A percentile compares a stretch with the other conserved stretches of the same genome.
Conservation (phyloP, 2,797 vertebrate species). For the Enoplosus armatus region DNA sequence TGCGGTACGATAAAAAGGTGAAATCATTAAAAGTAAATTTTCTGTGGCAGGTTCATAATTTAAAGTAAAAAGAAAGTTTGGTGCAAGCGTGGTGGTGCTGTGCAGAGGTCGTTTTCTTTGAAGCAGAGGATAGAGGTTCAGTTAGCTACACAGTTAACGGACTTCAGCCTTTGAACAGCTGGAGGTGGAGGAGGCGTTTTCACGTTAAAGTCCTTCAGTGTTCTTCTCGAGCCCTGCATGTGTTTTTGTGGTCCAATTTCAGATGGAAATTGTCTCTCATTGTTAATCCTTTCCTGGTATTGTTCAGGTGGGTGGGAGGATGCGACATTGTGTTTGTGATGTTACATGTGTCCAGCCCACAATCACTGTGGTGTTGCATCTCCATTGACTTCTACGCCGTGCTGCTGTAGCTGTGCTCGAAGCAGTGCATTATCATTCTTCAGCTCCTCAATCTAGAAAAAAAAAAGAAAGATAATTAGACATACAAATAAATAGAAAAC, state of each 20-base stretch:
- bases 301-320: constrained; percentile 57
- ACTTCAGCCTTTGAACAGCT: constrained; percentile 17
- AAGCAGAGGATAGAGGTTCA: constrained; percentile 51
- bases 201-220: constrained; percentile 47
- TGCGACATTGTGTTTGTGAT: constrained; percentile 39
- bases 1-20: constrained; percentile 48
- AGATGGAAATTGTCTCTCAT: constrained; percentile 38
- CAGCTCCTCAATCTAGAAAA: constrained; percentile 90
- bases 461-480: not conserved
- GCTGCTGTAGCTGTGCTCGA: constrained; percentile 93
- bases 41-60: constrained; percentile 67
- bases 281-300: constrained; percentile 31
- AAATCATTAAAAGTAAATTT: constrained; percentile 39
- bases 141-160: constrained; percentile 48
- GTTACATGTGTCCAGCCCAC: constrained; percentile 28
- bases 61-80: constrained; percentile 64
- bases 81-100: constrained; percentile 55
- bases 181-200: constrained; percentile 40
- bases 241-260: constrained; percentile 44
- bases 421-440: constrained; percentile 94
- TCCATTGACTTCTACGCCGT: constrained; percentile 91
- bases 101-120: constrained; percentile 50
- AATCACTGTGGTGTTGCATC: constrained; percentile 88
- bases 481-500: not conserved
- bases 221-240: constrained; percentile 37